Evolutionary conservation across 2,797 vertebrate species (phyloP).

Genomic region (Orestias chungarensis): DNA sequence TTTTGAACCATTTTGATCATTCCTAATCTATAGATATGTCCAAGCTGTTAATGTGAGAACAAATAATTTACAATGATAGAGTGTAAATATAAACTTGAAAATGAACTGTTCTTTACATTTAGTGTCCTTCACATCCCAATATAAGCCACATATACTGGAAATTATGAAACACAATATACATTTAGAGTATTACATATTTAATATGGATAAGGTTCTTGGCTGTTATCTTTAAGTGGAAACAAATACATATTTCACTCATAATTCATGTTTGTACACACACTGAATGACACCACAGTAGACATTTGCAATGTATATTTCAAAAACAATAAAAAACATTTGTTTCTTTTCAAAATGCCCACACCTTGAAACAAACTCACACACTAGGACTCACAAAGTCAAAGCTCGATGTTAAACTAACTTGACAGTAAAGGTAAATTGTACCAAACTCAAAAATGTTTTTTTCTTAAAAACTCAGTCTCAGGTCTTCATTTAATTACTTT

Average conservation of each 20-base stretch:
- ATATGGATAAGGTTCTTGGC: slow-evolving; percentile 19
- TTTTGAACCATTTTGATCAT: too few species aligned
- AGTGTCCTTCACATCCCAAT: too few species aligned
- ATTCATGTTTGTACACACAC: slow-evolving; percentile 23
- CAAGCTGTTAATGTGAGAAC: not conserved
- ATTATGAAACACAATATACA: not conserved
- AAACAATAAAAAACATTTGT: slow-evolving; percentile 15
- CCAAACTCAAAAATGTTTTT: slow-evolving; percentile 48
- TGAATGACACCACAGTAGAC: slow-evolving; percentile 8
- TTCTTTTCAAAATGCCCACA: not conserved
- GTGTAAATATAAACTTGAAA: not conserved
- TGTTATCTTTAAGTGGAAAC: slow-evolving; percentile 20
- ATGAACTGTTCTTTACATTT: not conserved
- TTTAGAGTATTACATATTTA: slow-evolving; percentile 49
- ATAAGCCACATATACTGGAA: not conserved
- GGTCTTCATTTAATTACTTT: slow-evolving; percentile 66
- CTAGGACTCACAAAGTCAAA: slow-evolving; percentile 26
- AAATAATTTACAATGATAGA: not conserved
- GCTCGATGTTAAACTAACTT: slow-evolving; percentile 52
- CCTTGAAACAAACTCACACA: slow-evolving; percentile 31
- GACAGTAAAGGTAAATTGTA: slow-evolving; percentile 56
- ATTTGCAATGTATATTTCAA: slow-evolving; percentile 42
- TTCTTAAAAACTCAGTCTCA: slow-evolving; percentile 52
- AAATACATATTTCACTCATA: slow-evolving; percentile 42
- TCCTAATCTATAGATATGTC: too few species aligned